Base-by-base conservation (phyloP, 2,113 vertebrate genomes). In the Vicugna pacos region DNA sequence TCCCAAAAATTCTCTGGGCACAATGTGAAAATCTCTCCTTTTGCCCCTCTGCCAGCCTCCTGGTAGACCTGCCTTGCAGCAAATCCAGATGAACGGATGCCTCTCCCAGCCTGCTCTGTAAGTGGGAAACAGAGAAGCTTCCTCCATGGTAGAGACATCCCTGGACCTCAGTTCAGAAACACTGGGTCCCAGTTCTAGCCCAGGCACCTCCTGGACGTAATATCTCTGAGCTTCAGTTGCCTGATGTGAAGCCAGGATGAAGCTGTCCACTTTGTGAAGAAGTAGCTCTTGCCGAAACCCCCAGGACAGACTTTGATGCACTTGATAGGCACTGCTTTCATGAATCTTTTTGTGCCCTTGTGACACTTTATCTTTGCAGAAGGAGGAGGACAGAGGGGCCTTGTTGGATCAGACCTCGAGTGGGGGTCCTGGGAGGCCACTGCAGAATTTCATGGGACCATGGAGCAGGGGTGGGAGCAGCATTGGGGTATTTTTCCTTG, bases 381-480 rank as follows among this genome's bases (percentile, higher is more conserved):
- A 84, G 38, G 10, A 83, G 35, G 38, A 65, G 9, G 32, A 42
- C 80, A 67, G 13, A 76, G 22, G 52, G 13, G 26, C n/a, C 60
- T 6, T 16, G 14, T 10, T 20, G 38, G 62, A 20, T 14, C 4
- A 4, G 52, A 26, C 13, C 30, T 4, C 7, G 11, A 67, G 7
- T 22, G 38, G 73, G 73, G 82, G 56, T 19, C 20, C 50, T 13
- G n/a, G 32, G 73, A 26, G 20, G 13, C 26, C 42, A 5, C 52
- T 0, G 0, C 1, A 10, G 58, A 56, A 22, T 32, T 50, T 81
- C 60, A 13, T 5, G n/a, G 73, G 38, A 20, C 64, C 2, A 0
- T 1, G 26, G 56, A 48, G 30, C 73, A 6, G 46, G 50, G 56
- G 17, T 2, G 10, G 42, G 26, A 67, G 32, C 11, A 12, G 3